Base-by-base conservation (phyloP, 2,797 vertebrate species). In the Tokudaia muenninki region DNA sequence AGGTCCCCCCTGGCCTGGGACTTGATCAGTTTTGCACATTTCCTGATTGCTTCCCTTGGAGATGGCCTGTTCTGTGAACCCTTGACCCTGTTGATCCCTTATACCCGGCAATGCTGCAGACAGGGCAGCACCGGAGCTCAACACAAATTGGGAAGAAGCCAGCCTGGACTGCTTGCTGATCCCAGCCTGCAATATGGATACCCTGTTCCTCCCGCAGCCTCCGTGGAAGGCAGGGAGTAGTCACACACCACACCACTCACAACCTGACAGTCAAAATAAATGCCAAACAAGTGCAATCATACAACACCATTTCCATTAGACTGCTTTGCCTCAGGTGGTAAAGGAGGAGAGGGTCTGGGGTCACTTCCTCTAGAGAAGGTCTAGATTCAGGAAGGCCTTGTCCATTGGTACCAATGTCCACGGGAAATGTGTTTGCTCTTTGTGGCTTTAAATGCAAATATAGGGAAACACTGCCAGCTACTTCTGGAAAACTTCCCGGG, bases 211-310 rank as follows among this genome's bases (percentile, higher is more conserved):
- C 44, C 87, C 55, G 79, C 2, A 0, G 74, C 52, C 47, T 63
- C 84, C 5, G 0, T 14, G 59, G 81, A 94, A 59, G 74, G 24
- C 61, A n/a, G 65, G 65, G 79, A 31, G 21, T 50, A 72, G 16
- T 80, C 44, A 59, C 16, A 47, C 65, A 17, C n/a, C 24, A 16
- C 31, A 11, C 34, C 19, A n/a, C 67, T 87, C 57, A 81, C 52
- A 50, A 52, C 79, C 50, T 63, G 52, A 80, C 37, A 47, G 57
- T 84, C 86, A 92, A 95, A 97, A 98, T 95, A 98, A 97, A 98
- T 4, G 14, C 75, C 95, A 41, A 89, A 55, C n/a, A 82, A 70
- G 65, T 13, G 7, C 1, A 6, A 77, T 70, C 37, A 19, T 41
- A n/a, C 2, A 41, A 9, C 61, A 7, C 31, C 0, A 1, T 22